Evolutionary conservation across 2,888 invertebrate genomes (phyloP).

Genomic region (Netelia melanura): DNA sequence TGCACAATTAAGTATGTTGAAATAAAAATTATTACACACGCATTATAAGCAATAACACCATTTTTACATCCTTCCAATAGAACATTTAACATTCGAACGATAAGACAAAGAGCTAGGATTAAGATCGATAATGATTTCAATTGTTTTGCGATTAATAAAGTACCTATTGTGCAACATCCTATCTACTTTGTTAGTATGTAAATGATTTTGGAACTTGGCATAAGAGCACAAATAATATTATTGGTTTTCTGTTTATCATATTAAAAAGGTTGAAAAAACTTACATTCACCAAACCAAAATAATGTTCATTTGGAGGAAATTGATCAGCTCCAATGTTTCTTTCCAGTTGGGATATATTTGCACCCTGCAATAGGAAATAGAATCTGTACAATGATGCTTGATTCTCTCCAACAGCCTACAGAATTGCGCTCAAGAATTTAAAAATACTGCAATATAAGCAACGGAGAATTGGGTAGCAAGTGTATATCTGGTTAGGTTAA

Average conservation of each 20-base stretch:
- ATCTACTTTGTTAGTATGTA: neutral
- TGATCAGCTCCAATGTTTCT: slow-evolving; percentile 99
- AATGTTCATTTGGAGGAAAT: slow-evolving; percentile 99
- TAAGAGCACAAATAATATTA: too few species aligned
- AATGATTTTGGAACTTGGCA: neutral
- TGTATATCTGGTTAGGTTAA: slow-evolving; percentile 35
- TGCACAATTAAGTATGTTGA: too few species aligned
- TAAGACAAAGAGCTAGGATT: slow-evolving; percentile 43
- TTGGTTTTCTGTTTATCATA: neutral
- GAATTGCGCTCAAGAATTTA: neutral
- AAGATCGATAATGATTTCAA: neutral
- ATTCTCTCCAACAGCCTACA: neutral
- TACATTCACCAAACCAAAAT: slow-evolving; percentile 99
- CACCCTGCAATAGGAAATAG: slow-evolving; percentile 90
- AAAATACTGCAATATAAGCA: neutral
- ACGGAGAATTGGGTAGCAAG: neutral
- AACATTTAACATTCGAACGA: neutral
- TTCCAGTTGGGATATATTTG: slow-evolving; percentile 99
- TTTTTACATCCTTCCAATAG: too few species aligned
- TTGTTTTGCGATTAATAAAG: neutral
- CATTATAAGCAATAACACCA: too few species aligned
- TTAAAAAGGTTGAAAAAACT: slow-evolving; percentile 75
- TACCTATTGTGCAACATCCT: neutral
- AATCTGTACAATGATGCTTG: neutral
- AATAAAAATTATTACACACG: too few species aligned